These are phyloP conservation scores for Zonitis immaculata DNA, from an alignment of 2,888 invertebrate species.

Conservation along the genomic window DNA sequence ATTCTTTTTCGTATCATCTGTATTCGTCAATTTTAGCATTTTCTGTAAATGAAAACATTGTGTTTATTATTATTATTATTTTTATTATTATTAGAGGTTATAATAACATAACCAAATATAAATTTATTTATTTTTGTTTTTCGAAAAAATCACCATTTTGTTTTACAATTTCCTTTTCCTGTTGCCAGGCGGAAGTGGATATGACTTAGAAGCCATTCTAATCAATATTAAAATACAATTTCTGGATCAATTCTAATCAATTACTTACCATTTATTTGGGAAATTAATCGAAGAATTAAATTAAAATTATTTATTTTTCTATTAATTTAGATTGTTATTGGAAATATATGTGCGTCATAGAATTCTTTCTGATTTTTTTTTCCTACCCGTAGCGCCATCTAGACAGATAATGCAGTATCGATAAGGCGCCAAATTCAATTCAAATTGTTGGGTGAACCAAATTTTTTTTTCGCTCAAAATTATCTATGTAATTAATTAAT, in stretches of 20 bases:
- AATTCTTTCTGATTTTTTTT: too few relatives aligned
- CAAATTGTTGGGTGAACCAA: too few relatives aligned
- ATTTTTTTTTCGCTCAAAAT: too few relatives aligned
- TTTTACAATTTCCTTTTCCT: slow-evolving; percentile 59
- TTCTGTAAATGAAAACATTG: slow-evolving; percentile 27
- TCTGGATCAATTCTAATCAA: neutral
- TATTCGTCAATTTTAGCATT: slow-evolving; percentile 30
- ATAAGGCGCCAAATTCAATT: neutral
- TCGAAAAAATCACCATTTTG: slow-evolving; percentile 49
- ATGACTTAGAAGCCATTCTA: slow-evolving; percentile 33
- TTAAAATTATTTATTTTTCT: neutral
- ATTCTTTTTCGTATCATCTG: slow-evolving; percentile 20
- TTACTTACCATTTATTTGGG: slow-evolving; percentile 6
- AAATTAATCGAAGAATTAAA: neutral
- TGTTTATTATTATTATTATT: too few relatives aligned
- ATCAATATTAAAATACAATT: slow-evolving; percentile 26
- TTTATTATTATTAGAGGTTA: slow-evolving; percentile 12
- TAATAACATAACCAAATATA: neutral
- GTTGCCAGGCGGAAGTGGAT: slow-evolving; percentile 50
- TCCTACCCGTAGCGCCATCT: neutral
- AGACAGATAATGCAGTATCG: neutral
- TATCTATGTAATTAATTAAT: too few relatives aligned
- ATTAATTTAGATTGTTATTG: neutral
- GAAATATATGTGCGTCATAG: neutral
- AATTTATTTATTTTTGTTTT: neutral